These are phyloP conservation scores for Melanotus villosus DNA, from an alignment of 2,888 invertebrate species.

Conservation along the genomic window DNA sequence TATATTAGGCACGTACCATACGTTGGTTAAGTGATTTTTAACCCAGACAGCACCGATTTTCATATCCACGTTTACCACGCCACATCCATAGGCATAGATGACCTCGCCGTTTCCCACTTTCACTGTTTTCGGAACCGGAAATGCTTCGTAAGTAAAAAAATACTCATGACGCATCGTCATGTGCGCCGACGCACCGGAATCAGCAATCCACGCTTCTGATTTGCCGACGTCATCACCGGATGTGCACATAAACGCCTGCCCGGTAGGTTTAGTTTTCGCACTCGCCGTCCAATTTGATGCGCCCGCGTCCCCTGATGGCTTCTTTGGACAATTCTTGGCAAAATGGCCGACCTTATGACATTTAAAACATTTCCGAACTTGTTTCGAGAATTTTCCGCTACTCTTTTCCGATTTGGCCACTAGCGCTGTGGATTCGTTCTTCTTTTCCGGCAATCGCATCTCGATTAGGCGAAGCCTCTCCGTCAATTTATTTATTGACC, in stretches of 20 bases:
- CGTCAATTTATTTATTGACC: slow-evolving; percentile 21
- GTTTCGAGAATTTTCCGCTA: neutral
- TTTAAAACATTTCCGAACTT: slow-evolving; percentile 15
- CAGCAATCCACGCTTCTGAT: slow-evolving; percentile 21
- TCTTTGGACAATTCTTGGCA: no score
- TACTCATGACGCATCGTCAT: slow-evolving; percentile 11
- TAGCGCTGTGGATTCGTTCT: neutral
- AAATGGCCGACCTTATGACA: neutral
- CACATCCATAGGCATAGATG: slow-evolving; percentile 26
- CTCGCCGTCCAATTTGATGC: neutral
- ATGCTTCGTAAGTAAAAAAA: slow-evolving; percentile 23
- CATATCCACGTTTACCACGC: slow-evolving; percentile 23
- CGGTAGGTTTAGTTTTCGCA: neutral
- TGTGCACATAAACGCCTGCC: neutral
- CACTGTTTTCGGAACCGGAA: slow-evolving; percentile 13
- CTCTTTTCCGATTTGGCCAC: neutral
- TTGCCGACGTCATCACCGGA: neutral
- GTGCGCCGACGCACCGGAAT: slow-evolving; percentile 26
- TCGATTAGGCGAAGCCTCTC: slow-evolving; percentile 14
- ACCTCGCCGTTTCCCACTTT: slow-evolving; percentile 16
- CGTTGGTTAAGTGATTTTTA: slow-evolving; percentile 17
- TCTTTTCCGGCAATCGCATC: slow-evolving; percentile 5
- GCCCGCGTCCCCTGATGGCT: neutral
- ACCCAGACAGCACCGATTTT: neutral
- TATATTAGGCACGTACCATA: slow-evolving; percentile 36